These are phyloP conservation scores for Osmerus eperlanus DNA, from an alignment of 2,113 vertebrate species.

Conservation along the genomic window DNA sequence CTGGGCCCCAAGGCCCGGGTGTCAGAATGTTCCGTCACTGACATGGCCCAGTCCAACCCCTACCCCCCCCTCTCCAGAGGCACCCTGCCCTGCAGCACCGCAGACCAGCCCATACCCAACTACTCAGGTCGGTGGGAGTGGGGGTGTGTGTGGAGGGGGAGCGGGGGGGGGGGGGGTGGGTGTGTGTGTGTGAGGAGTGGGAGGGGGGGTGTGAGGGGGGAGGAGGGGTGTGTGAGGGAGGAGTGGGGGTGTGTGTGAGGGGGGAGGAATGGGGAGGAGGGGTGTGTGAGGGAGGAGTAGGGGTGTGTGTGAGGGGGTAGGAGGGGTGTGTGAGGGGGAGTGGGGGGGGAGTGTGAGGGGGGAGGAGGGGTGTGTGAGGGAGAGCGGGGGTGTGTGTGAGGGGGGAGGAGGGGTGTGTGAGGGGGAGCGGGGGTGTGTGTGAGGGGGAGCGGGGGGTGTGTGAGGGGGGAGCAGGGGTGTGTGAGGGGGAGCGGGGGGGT, in stretches of 20 bases:
- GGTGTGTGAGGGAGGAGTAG: too few relatives aligned
- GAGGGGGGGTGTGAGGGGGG: background rate
- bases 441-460: background rate
- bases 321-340: background rate
- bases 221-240: background rate
- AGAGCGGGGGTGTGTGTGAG: too few relatives aligned
- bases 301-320: background rate
- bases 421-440: too few relatives aligned
- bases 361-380: too few relatives aligned
- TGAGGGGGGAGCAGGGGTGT: background rate
- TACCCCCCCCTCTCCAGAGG: conserved; percentile 77
- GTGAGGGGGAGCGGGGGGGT: background rate
- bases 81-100: conserved; percentile 76
- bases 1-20: conserved; percentile 85
- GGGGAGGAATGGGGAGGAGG: too few relatives aligned
- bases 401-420: too few relatives aligned
- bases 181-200: background rate
- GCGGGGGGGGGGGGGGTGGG: background rate
- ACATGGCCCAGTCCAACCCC: conserved; percentile 79
- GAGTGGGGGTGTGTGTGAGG: too few relatives aligned
- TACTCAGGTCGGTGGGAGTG: conserved; percentile 84
- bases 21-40: conserved; percentile 77
- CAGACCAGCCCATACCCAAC: conserved; percentile 85
- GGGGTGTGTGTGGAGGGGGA: background rate
- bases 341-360: background rate